Base-by-base conservation (phyloP, 2,797 vertebrate genomes). In the Lepus townsendii region DNA sequence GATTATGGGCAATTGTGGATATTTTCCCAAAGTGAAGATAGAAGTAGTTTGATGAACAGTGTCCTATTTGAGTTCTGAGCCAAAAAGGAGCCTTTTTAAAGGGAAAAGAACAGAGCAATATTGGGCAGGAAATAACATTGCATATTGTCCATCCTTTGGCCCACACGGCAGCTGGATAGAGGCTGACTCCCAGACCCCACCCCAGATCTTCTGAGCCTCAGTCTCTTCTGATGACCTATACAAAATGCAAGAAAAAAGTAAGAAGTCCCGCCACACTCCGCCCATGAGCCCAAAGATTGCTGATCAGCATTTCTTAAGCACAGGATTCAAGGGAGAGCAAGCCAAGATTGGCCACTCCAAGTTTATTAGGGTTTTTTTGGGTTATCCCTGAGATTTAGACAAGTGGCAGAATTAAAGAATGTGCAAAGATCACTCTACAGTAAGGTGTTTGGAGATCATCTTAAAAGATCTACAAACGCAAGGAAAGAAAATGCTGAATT, bases 51-150 rank as follows among this genome's bases (percentile, higher is more conserved):
- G 90, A 16, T 65, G 50, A 62, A 10, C 20, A 63, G 47, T 78
- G 50, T 90, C 30, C 76, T 38, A 11, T 38, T 27, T 54, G 50
- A 91, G 22, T 57, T 69, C 1, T 73, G 72, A 73, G 9, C 22
- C 32, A 86, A 27, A 85, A 3, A 83, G 24, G 60, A 65, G 30
- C 14, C 12, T 69, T 62, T 85, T 60, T 42, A 19, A 32, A 42
- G 47, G 26, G 19, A 60, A 78, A 54, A 35, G 13, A 52, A 2
- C 1, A 57, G 14, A 35, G n/a, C 7, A 47, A 5, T 35, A 26
- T 57, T 62, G 71, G n/a, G 38, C 32, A 50, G 14, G 54, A 66
- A 89, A 47, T 66, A 30, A 38, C 72, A 88, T 52, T 86, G 78
- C 91, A 76, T 87, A 83, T 20, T 35, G 77, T 71, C 0, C 30